phyloP scores from a whole-genome alignment of 2,888 invertebrate species.

The Rhodophaea formosa region DNA sequence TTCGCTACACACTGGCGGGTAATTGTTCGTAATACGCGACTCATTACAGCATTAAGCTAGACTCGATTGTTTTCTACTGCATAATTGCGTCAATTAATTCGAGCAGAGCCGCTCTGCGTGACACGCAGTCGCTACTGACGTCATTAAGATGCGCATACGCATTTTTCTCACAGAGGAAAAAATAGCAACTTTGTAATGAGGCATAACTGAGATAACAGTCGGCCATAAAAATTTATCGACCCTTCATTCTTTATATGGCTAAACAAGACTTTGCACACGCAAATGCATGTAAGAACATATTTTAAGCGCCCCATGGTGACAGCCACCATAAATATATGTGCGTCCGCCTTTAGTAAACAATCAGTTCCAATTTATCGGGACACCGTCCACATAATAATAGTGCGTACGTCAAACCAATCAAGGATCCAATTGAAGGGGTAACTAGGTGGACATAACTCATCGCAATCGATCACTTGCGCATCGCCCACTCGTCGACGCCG shows the following conservation, averaged over 20 bases:
- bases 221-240: slow-evolving; percentile 54
- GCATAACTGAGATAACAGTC: slow-evolving; percentile 51
- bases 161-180: slow-evolving; percentile 55
- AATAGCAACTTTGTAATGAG: slow-evolving; percentile 50
- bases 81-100: slow-evolving; percentile 76
- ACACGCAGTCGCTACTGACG: slow-evolving; percentile 58
- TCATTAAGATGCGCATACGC: slow-evolving; percentile 66
- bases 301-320: slow-evolving; percentile 27
- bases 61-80: slow-evolving; percentile 70
- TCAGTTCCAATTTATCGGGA: slow-evolving; percentile 69
- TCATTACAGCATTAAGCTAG: slow-evolving; percentile 61
- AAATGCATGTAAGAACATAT: slow-evolving; percentile 33
- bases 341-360: slow-evolving; percentile 58
- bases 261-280: slow-evolving; percentile 41
- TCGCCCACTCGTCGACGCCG: slow-evolving; percentile 45
- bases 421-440: slow-evolving; percentile 78
- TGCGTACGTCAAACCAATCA: slow-evolving; percentile 76
- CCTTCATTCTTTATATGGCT: slow-evolving; percentile 48
- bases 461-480: slow-evolving; percentile 71
- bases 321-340: slow-evolving; percentile 40
- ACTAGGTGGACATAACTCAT: slow-evolving; percentile 75
- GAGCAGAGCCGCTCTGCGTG: slow-evolving; percentile 60
- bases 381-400: slow-evolving; percentile 63
- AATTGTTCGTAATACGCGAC: slow-evolving; percentile 62
- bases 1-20: slow-evolving; percentile 48